phyloP scores from a whole-genome alignment of 2,113 vertebrate genomes.

The Columbina picui region DNA sequence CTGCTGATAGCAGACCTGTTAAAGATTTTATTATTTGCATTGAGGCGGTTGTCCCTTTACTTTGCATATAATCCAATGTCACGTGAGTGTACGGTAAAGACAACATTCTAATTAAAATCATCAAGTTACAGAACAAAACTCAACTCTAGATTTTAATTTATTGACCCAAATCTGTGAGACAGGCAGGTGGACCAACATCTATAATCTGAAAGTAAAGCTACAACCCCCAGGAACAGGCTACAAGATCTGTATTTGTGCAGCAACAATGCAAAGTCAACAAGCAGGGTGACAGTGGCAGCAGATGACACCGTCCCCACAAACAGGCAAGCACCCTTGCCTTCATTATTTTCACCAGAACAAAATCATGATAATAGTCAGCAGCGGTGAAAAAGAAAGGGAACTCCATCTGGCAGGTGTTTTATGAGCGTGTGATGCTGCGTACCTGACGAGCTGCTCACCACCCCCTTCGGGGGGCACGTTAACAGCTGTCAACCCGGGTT shows the following conservation, averaged over 20 bases:
- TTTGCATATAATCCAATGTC: neutral
- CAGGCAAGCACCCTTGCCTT: neutral
- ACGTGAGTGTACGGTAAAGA: neutral
- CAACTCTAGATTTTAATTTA: neutral
- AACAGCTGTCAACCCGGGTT: constrained; percentile 18
- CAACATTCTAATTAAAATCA: neutral
- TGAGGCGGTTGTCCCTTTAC: neutral
- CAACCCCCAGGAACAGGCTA: neutral
- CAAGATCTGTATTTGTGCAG: neutral
- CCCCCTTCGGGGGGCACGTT: neutral
- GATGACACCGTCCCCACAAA: neutral
- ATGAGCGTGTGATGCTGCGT: neutral
- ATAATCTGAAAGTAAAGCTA: neutral
- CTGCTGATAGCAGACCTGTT: neutral
- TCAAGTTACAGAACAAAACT: neutral
- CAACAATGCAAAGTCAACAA: neutral
- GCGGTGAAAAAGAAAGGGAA: neutral
- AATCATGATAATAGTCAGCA: neutral
- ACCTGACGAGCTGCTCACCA: neutral
- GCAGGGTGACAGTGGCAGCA: neutral
- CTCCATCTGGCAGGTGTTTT: neutral
- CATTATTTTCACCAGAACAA: neutral
- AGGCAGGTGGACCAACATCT: neutral
- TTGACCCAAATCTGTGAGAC: neutral
- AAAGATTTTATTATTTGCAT: neutral